These are phyloP conservation scores for Spilogale gracilis DNA, from an alignment of 2,113 vertebrate species.

Conservation along the genomic window DNA sequence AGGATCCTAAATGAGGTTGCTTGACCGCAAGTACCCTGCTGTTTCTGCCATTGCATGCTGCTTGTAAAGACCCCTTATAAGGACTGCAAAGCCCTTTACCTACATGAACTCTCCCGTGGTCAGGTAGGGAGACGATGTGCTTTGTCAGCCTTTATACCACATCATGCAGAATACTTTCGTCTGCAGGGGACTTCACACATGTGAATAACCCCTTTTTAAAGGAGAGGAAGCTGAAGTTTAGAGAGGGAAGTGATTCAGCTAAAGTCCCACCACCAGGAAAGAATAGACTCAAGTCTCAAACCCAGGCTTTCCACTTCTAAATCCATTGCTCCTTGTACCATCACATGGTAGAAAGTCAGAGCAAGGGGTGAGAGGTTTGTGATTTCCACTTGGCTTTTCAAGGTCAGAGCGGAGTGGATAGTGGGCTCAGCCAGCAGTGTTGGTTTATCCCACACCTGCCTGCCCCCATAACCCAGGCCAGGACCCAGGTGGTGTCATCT, in stretches of 20 bases:
- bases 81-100: not conserved
- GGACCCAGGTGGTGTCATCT: not conserved
- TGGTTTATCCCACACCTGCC: not conserved
- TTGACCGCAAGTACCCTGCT: not conserved
- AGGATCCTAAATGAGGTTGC: not conserved
- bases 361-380: not conserved
- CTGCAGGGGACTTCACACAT: not conserved
- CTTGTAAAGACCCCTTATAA: not conserved
- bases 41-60: not conserved
- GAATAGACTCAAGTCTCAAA: not conserved
- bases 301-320: not conserved
- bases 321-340: not conserved
- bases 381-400: constrained; percentile 40
- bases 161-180: not conserved
- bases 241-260: constrained; percentile 12
- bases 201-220: not conserved
- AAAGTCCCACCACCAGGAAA: not conserved
- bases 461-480: not conserved
- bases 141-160: not conserved
- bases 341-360: not conserved
- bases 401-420: not conserved
- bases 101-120: not conserved
- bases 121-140: not conserved
- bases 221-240: not conserved
- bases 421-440: constrained; percentile 15